Conservation (phyloP, 2,113 vertebrate species). For the Paralichthys olivaceus region DNA sequence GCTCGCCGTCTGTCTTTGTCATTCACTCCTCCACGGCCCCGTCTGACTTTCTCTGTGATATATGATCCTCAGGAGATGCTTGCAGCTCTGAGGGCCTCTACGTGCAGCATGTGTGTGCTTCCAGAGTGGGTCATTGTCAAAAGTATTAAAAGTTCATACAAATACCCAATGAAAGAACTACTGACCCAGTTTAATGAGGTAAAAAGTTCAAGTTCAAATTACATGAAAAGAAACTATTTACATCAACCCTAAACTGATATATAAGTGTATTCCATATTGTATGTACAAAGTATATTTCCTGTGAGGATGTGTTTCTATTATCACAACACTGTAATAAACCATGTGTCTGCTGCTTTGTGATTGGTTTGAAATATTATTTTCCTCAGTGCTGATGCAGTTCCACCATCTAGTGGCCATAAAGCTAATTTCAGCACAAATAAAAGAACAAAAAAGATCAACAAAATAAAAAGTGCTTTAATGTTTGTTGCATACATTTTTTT, state of each 20-base stretch:
- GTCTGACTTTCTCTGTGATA: slow-evolving; percentile 20
- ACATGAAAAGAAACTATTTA: not conserved
- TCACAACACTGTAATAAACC: not conserved
- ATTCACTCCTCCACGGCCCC: slow-evolving; percentile 42
- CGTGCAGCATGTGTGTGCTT: not conserved
- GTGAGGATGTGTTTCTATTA: not conserved
- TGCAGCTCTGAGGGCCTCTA: not conserved
- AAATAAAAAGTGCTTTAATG: not conserved
- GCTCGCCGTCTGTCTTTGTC: slow-evolving; percentile 49
- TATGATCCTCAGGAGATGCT: slow-evolving; percentile 16
- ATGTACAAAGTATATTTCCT: not conserved
- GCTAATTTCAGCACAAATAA: not conserved
- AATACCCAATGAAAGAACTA: not conserved
- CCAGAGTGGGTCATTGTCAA: not conserved
- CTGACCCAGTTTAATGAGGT: not conserved
- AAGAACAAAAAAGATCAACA: not conserved
- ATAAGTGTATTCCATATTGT: too few relatives aligned
- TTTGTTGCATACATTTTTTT: not conserved
- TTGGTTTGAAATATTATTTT: not conserved
- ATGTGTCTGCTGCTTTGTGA: slow-evolving; percentile 1
- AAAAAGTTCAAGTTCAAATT: not conserved
- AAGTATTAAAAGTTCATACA: not conserved
- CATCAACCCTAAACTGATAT: not conserved
- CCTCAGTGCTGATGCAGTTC: not conserved
- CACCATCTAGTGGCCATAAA: slow-evolving; percentile 45